phyloP scores from a whole-genome alignment of 2,888 invertebrate genomes.

The Catocala sponsa region DNA sequence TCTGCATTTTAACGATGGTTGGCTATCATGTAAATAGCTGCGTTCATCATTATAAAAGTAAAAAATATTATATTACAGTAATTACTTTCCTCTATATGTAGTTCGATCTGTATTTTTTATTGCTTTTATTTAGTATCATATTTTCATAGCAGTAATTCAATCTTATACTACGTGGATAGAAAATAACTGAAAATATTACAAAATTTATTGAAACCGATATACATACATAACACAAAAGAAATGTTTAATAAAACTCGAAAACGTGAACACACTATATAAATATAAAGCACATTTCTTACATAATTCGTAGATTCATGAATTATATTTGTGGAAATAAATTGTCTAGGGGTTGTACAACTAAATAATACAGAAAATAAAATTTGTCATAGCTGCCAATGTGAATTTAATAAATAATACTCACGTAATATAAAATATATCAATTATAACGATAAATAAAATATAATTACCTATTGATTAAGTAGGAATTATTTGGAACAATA shows the following conservation, averaged over 20 bases:
- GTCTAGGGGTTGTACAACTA: constrained; percentile 15
- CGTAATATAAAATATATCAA: constrained; percentile 40
- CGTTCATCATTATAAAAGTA: constrained; percentile 46
- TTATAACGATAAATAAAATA: constrained; percentile 45
- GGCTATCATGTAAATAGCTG: constrained; percentile 26
- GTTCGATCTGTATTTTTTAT: constrained; percentile 9
- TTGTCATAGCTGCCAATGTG: constrained; percentile 43
- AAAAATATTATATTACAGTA: constrained; percentile 32
- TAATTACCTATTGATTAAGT: constrained; percentile 26
- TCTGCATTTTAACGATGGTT: background rate
- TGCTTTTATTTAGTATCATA: constrained; percentile 15
- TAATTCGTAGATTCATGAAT: constrained; percentile 13
- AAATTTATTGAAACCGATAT: constrained; percentile 1
- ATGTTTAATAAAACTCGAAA: constrained; percentile 16
- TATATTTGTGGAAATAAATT: constrained; percentile 17
- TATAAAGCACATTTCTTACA: constrained; percentile 21
- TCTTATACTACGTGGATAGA: constrained; percentile 33
- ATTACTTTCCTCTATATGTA: constrained; percentile 16
- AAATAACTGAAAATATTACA: constrained; percentile 18
- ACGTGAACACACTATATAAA: constrained; percentile 8
- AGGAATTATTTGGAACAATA: constrained; percentile 47
- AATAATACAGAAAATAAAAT: constrained; percentile 19
- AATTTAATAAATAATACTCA: constrained; percentile 39
- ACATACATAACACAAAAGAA: constrained; percentile 1
- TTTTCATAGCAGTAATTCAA: constrained; percentile 23